Evolutionary conservation across 1,140 invertebrate species (phyloP).

Genomic region (Heterodera schachtii): DNA sequence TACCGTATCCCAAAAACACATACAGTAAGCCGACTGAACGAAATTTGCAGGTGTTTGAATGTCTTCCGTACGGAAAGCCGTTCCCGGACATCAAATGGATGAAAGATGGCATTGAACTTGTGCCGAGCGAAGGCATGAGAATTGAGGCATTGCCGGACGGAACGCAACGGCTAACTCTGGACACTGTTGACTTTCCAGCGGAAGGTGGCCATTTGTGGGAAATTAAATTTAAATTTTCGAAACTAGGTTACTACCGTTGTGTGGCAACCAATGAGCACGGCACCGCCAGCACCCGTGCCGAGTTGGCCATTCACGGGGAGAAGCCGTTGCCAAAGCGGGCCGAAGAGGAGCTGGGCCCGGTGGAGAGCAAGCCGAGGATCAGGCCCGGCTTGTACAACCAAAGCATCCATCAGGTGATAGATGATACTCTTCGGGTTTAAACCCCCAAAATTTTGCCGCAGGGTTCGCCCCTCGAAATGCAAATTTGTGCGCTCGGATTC

Average conservation of each 20-base stretch:
- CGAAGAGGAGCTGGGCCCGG: constrained; percentile 40
- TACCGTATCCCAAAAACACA: no score
- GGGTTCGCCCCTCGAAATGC: constrained; percentile 49
- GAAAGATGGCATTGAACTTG: constrained; percentile 60
- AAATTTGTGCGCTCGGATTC: constrained; percentile 53
- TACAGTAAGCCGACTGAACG: no score
- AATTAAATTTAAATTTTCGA: not conserved
- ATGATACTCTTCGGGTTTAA: not conserved
- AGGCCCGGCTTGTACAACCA: constrained; percentile 64
- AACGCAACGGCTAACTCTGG: constrained; percentile 56
- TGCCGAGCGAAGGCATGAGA: constrained; percentile 46
- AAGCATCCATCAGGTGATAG: constrained; percentile 51
- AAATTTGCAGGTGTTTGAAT: constrained; percentile 52
- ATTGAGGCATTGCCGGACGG: constrained; percentile 60
- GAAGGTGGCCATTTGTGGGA: constrained; percentile 28
- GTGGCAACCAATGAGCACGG: constrained; percentile 64
- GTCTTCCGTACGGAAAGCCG: constrained; percentile 63
- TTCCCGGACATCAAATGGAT: constrained; percentile 62
- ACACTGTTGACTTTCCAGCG: constrained; percentile 56
- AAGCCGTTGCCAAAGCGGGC: constrained; percentile 13
- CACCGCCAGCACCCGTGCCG: constrained; percentile 64
- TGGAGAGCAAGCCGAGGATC: constrained; percentile 62
- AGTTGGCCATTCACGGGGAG: constrained; percentile 58
- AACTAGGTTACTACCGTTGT: constrained; percentile 54
- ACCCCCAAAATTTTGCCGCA: not conserved